A percentile compares a stretch with the other conserved stretches of the same genome.
Evolutionary conservation across 2,888 invertebrate species (phyloP).

Genomic region (Pollenia angustigena): DNA sequence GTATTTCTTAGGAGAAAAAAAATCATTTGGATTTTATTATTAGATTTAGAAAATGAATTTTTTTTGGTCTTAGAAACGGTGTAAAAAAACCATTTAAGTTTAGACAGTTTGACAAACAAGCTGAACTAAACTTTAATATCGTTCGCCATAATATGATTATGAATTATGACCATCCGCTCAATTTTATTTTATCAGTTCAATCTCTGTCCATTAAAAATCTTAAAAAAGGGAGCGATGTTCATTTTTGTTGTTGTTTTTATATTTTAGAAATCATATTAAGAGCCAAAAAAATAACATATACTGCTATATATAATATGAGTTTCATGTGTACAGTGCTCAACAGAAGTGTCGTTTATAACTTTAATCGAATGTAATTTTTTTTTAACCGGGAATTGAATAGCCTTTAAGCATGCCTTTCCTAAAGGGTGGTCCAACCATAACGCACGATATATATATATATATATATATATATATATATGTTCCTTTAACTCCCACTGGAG

Average conservation of each 20-base stretch:
- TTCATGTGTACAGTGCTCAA: neutral
- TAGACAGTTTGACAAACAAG: neutral
- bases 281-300: conserved; percentile 2
- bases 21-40: too few relatives aligned
- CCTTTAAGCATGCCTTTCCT: too few relatives aligned
- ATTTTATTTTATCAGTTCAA: conserved; percentile 54
- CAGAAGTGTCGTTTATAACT: neutral
- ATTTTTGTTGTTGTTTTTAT: neutral
- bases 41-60: neutral
- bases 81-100: neutral
- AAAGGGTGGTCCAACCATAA: too few relatives aligned
- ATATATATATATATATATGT: too few relatives aligned
- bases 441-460: too few relatives aligned
- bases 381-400: too few relatives aligned
- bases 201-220: neutral
- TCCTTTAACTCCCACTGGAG: too few relatives aligned
- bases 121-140: neutral
- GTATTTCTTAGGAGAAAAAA: too few relatives aligned
- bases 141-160: conserved; percentile 19
- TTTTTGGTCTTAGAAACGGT: neutral
- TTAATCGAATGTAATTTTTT: too few relatives aligned
- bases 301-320: neutral
- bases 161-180: conserved; percentile 46
- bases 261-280: neutral
- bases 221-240: neutral